Evolutionary conservation across 1,140 invertebrate genomes (phyloP), one percentile per base, ranked within the genome.

Genomic region (Caenorhabditis tropicalis): DNA sequence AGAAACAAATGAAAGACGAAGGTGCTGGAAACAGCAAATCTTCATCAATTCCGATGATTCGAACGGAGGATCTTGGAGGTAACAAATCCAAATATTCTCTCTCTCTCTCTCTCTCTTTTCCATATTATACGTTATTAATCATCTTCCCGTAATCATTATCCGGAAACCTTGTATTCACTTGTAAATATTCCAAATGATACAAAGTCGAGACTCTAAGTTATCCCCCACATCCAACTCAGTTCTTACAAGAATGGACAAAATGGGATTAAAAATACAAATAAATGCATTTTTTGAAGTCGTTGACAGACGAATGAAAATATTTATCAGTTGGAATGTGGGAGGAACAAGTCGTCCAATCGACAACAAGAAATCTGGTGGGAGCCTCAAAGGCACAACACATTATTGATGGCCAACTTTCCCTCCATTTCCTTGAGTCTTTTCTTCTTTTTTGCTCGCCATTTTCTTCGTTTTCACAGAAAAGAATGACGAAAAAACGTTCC

Each of bases 341-440:
- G 21, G 36, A 74, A 58, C 53, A 58, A 27, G 65, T 3, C n/a
- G n/a, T 43, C n/a, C n/a, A 12, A 19, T 15, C 36, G n/a, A 74
- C 65, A 74, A 46, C 21, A 74, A 74, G 65, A 74, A 74, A 74
- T 74, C 36, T 74, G 65, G n/a, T n/a, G n/a, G 19, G 36, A 27
- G 36, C 36, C 36, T 36, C 9, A 21, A 46, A 2, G 36, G 29
- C 65, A 43, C 58, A 74, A 65, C 29, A 65, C 58, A 39, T 43
- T 74, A 74, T 74, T 74, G 65, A 74, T 74, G 65, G 24, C 65
- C 33, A 74, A 74, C 36, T 74, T 74, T 51, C 33, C n/a, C 65
- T 43, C 53, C 7, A 58, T 6, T 24, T 58, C 53, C 53, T 27
- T 58, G 12, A 15, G 24, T 27, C 36, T 43, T 15, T 43, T 74